These are phyloP conservation scores for Phaethornis superciliosus DNA, from an alignment of 2,113 vertebrate genomes.

Conservation along the genomic window DNA sequence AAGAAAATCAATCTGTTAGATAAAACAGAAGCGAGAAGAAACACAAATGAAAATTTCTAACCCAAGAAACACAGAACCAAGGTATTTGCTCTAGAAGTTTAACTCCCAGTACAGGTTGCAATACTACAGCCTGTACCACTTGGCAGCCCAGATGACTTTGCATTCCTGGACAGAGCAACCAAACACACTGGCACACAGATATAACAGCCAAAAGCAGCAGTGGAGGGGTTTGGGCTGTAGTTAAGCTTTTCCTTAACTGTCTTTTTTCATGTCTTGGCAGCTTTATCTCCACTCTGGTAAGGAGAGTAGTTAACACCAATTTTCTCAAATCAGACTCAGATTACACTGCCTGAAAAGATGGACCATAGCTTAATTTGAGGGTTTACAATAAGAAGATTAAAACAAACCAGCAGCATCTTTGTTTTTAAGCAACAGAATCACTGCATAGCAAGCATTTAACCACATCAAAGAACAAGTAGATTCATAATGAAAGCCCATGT, in stretches of 20 bases:
- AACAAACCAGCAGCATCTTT: not conserved
- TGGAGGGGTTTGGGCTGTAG: not conserved
- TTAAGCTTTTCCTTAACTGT: not conserved
- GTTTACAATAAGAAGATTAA: conserved; percentile 13
- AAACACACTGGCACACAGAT: not conserved
- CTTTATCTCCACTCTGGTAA: not conserved
- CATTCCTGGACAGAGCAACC: not conserved
- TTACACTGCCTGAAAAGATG: not conserved
- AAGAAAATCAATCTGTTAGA: not conserved
- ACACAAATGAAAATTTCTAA: not conserved
- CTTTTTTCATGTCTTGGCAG: not conserved
- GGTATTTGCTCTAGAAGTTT: not conserved
- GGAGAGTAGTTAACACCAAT: not conserved
- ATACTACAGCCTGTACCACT: not conserved
- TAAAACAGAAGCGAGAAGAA: not conserved
- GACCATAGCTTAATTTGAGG: conserved; percentile 10
- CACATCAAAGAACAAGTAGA: not conserved
- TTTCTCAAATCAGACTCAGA: not conserved
- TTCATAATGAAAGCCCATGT: not conserved
- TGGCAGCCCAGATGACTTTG: not conserved
- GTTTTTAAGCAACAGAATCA: not conserved
- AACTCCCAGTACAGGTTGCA: not conserved
- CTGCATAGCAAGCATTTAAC: not conserved
- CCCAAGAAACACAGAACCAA: not conserved
- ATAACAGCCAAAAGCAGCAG: not conserved